Conservation (phyloP, 1,140 invertebrate species). For the Vollenhovia emeryi region DNA sequence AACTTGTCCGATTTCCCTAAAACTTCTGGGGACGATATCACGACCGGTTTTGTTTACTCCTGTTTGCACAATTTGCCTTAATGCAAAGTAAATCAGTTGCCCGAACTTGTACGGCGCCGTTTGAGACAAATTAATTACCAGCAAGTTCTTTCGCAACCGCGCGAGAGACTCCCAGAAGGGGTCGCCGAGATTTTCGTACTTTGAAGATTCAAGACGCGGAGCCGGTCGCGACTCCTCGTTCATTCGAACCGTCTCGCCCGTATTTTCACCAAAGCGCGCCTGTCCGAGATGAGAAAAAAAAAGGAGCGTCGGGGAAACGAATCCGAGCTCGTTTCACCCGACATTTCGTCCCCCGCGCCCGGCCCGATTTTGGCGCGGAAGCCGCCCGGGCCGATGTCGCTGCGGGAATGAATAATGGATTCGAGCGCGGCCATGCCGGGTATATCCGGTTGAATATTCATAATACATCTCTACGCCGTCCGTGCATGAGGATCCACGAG, state of each 20-base stretch:
- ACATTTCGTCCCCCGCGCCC: conserved; percentile 7
- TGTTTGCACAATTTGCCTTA: background rate
- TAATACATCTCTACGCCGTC: conserved; percentile 72
- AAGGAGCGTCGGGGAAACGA: background rate
- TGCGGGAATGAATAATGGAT: conserved; percentile 83
- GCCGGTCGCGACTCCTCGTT: background rate
- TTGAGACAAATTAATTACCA: background rate
- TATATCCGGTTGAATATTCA: conserved; percentile 82
- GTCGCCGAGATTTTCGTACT: background rate
- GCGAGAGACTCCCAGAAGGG: background rate
- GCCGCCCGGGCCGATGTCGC: conserved; percentile 76
- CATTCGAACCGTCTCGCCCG: background rate
- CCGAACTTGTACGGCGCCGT: background rate
- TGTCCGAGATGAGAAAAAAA: background rate
- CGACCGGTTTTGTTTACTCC: background rate
- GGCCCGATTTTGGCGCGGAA: conserved; percentile 66
- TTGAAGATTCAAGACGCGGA: background rate
- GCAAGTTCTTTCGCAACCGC: background rate
- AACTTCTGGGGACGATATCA: background rate
- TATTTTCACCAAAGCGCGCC: background rate
- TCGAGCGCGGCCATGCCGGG: conserved; percentile 80
- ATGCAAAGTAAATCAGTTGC: conserved; percentile 12
- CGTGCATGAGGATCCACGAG: conserved; percentile 21
- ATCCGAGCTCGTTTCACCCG: background rate
- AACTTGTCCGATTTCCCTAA: background rate